Percentiles rank a stretch among this genome's conserved stretches.
These are phyloP conservation scores for Trachops cirrhosus DNA, from an alignment of 2,797 vertebrate genomes.

Conservation along the genomic window DNA sequence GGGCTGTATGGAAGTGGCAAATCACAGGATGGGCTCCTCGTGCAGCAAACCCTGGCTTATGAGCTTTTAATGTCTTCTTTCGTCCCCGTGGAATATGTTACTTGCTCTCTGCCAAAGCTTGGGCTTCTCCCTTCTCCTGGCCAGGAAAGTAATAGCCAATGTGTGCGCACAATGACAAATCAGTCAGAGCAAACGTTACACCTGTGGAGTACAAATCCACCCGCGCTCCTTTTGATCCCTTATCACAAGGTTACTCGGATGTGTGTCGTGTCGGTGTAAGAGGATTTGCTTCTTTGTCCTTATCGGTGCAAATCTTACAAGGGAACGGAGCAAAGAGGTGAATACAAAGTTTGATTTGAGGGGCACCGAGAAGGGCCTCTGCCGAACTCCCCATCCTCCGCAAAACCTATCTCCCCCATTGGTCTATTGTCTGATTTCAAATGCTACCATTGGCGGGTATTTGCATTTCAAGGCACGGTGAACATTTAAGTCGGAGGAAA, in stretches of 20 bases:
- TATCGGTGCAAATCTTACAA: constrained; percentile 46
- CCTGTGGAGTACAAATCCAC: constrained; percentile 53
- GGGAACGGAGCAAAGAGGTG: constrained; percentile 2
- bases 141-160: constrained; percentile 51
- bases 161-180: constrained; percentile 62
- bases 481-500: not conserved
- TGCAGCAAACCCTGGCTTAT: not conserved
- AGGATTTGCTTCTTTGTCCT: constrained; percentile 58
- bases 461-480: not conserved
- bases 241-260: constrained; percentile 65
- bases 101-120: constrained; percentile 42
- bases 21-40: constrained; percentile 16
- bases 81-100: not conserved
- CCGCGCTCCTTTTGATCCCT: constrained; percentile 42
- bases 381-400: not conserved
- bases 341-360: constrained; percentile 31
- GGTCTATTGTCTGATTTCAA: not conserved
- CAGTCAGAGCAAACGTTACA: constrained; percentile 62
- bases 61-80: constrained; percentile 55
- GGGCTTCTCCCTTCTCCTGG: constrained; percentile 51
- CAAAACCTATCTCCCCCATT: not conserved
- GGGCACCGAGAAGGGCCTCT: not conserved
- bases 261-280: constrained; percentile 55
- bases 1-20: not conserved
- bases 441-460: not conserved